phyloP scores from a whole-genome alignment of 2,797 vertebrate species.

The Hyperoplus immaculatus region DNA sequence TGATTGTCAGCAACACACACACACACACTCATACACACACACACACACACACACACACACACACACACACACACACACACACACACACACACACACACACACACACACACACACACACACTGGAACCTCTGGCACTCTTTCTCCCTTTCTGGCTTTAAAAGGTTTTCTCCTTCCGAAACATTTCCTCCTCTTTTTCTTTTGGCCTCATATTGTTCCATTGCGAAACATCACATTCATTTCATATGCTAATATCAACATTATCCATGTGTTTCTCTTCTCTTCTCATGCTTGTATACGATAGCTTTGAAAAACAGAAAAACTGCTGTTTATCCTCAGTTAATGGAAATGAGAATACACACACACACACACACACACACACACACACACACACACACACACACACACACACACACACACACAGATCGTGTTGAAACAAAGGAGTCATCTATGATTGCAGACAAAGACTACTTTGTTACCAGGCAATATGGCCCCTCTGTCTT shows the following conservation, averaged over 20 bases:
- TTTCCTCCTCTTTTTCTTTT: neutral
- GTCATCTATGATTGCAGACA: constrained; percentile 38
- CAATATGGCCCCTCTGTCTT: constrained; percentile 13
- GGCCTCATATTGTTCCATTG: neutral
- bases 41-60: constrained; percentile 14
- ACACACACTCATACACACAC: constrained; percentile 12
- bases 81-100: constrained; percentile 2
- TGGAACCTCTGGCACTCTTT: constrained; percentile 8
- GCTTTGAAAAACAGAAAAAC: constrained; percentile 22
- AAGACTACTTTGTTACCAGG: constrained; percentile 36
- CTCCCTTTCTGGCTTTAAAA: constrained; percentile 16
- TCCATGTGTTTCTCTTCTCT: constrained; percentile 5
- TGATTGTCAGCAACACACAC: constrained; percentile 53
- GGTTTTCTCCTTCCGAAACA: neutral
- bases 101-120: neutral
- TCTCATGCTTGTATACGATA: neutral
- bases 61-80: neutral
- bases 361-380: constrained; percentile 17
- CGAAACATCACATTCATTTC: neutral
- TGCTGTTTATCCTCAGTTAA: constrained; percentile 31
- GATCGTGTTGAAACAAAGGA: constrained; percentile 29
- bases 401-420: constrained; percentile 25
- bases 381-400: constrained; percentile 16
- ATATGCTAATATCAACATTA: neutral
- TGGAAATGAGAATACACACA: constrained; percentile 9